Evolutionary conservation across 2,888 invertebrate species (phyloP).

Genomic region (Ochropleura leucogaster): DNA sequence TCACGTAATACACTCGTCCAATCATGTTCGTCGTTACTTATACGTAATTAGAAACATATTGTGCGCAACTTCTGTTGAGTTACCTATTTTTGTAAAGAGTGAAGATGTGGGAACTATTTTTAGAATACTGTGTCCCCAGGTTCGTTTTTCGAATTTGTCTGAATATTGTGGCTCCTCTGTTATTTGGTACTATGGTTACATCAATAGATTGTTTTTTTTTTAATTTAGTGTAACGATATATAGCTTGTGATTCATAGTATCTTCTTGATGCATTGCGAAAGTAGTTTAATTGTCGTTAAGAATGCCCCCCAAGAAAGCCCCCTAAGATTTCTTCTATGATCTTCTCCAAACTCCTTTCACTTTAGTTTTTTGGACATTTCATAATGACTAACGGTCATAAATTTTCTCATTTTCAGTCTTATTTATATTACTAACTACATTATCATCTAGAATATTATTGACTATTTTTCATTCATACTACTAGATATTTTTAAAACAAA

Average conservation of each 20-base stretch:
- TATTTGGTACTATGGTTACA: not conserved
- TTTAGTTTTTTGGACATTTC: not conserved
- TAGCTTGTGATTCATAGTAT: not conserved
- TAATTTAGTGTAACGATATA: not conserved
- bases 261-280: not conserved
- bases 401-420: no score
- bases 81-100: slow-evolving; percentile 58
- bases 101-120: slow-evolving; percentile 55
- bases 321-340: not conserved
- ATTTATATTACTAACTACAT: not conserved
- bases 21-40: slow-evolving; percentile 62
- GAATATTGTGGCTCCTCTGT: not conserved
- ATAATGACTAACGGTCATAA: not conserved
- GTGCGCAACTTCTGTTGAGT: slow-evolving; percentile 50
- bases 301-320: no score
- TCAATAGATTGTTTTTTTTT: not conserved
- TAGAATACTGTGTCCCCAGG: slow-evolving; percentile 28
- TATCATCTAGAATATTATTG: not conserved
- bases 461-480: not conserved
- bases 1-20: slow-evolving; percentile 41
- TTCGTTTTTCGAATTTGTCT: not conserved
- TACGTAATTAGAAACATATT: slow-evolving; percentile 65
- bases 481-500: slow-evolving; percentile 6
- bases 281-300: not conserved
- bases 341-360: not conserved